A percentile compares a stretch with the other conserved stretches of the same genome.
phyloP scores from a whole-genome alignment of 2,113 vertebrate species.

The Heliornis fulica region DNA sequence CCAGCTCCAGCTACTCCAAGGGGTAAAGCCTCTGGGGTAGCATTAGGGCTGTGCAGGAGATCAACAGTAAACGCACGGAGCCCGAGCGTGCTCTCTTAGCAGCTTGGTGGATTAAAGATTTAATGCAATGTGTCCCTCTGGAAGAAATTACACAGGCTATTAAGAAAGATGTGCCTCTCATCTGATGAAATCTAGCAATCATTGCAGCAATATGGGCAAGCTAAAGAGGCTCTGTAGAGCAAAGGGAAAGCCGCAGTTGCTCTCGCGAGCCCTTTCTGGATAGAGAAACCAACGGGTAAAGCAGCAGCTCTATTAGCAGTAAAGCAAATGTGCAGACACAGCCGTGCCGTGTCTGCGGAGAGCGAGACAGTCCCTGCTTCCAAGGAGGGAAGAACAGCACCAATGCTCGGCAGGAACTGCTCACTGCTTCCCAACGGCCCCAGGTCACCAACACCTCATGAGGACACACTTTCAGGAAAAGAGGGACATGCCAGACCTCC shows the following conservation, averaged over 20 bases:
- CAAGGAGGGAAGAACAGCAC: neutral
- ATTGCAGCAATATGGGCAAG: neutral
- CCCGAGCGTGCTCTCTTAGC: neutral
- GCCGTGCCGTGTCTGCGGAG: rapidly evolving
- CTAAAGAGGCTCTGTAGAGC: neutral
- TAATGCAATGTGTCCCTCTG: neutral
- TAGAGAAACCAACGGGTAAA: neutral
- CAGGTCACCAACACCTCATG: rapidly evolving
- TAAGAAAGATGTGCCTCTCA: neutral
- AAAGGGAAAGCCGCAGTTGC: neutral
- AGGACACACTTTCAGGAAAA: neutral
- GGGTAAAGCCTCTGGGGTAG: neutral
- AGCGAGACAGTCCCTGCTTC: rapidly evolving
- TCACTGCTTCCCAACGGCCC: too few relatives aligned
- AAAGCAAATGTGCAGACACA: neutral
- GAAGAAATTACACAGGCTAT: constrained; percentile 33
- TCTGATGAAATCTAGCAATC: constrained; percentile 11
- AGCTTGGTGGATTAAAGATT: constrained; percentile 29
- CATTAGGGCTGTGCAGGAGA: neutral
- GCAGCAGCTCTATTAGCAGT: constrained; percentile 12
- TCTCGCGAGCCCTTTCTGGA: neutral
- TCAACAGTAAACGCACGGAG: neutral
- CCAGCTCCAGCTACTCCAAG: neutral
- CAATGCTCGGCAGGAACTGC: too few relatives aligned
- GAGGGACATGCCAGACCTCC: rapidly evolving